These are phyloP conservation scores for Leptogaster cylindrica DNA, from an alignment of 2,888 invertebrate genomes.

Conservation along the genomic window DNA sequence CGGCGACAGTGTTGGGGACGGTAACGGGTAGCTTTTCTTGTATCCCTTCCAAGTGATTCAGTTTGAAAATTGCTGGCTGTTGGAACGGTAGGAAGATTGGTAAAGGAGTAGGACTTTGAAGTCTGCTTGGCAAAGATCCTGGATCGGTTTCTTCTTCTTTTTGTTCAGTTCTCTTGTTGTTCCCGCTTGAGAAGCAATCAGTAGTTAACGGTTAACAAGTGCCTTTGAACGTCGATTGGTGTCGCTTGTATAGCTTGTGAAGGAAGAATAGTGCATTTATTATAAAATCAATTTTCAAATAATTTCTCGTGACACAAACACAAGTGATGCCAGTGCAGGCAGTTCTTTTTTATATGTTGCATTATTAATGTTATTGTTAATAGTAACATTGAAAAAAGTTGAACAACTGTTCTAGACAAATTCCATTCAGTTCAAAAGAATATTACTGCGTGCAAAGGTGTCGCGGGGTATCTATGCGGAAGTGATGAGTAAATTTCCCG, in stretches of 20 bases:
- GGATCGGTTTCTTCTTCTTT: constrained; percentile 1
- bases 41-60: constrained; percentile 40
- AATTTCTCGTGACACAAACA: no score
- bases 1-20: no score
- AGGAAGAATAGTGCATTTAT: no score
- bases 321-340: no score
- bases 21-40: constrained; percentile 33
- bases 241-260: not conserved
- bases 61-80: constrained; percentile 38
- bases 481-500: constrained; percentile 21
- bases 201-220: constrained; percentile 32
- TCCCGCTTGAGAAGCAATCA: constrained; percentile 8
- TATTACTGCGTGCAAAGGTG: constrained; percentile 20
- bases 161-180: constrained; percentile 7
- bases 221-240: not conserved
- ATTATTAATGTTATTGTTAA: no score
- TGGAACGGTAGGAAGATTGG: constrained; percentile 43
- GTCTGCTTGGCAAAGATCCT: not conserved
- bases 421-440: not conserved
- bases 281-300: no score
- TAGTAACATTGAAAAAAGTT: not conserved
- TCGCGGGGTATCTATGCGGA: constrained; percentile 13
- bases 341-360: no score
- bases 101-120: constrained; percentile 32
- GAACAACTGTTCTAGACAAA: not conserved